phyloP scores from a whole-genome alignment of 2,888 invertebrate species.

The Drosophila melanocephala region DNA sequence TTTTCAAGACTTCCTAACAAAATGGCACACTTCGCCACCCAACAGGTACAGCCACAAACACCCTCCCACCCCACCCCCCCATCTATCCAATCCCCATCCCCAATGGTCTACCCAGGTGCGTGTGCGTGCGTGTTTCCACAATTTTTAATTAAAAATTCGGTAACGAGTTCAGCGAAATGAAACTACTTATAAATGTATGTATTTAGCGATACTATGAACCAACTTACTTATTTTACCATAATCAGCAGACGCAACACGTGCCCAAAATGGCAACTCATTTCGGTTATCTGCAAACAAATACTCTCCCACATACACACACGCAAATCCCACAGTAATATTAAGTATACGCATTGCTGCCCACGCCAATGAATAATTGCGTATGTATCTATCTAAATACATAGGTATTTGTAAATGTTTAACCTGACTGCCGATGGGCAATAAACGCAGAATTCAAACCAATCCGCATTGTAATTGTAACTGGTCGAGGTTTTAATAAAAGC shows the following conservation, averaged over 20 bases:
- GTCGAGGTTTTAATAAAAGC: not conserved
- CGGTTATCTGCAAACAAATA: not conserved
- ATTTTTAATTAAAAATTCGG: constrained; percentile 54
- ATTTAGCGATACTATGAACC: not conserved
- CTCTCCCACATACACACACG: not conserved
- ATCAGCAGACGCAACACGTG: constrained; percentile 33
- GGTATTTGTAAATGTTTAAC: not conserved
- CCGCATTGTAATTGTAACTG: not conserved
- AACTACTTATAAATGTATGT: constrained; percentile 19
- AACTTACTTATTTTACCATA: constrained; percentile 34
- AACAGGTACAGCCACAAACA: not conserved
- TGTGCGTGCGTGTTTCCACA: constrained; percentile 31
- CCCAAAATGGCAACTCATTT: constrained; percentile 25
- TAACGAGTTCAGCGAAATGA: constrained; percentile 20
- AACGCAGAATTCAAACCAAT: not conserved
- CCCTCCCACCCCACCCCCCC: not conserved
- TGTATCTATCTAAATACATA: not conserved
- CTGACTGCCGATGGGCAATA: not conserved
- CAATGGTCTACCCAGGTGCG: constrained; percentile 32
- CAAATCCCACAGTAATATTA: not conserved
- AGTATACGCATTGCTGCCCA: constrained; percentile 14
- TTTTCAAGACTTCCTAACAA: constrained; percentile 17
- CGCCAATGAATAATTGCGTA: not conserved
- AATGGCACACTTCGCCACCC: not conserved
- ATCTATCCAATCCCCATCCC: no score